These are phyloP conservation scores for Malacoraja senta DNA, from an alignment of 2,797 vertebrate genomes.

Conservation along the genomic window DNA sequence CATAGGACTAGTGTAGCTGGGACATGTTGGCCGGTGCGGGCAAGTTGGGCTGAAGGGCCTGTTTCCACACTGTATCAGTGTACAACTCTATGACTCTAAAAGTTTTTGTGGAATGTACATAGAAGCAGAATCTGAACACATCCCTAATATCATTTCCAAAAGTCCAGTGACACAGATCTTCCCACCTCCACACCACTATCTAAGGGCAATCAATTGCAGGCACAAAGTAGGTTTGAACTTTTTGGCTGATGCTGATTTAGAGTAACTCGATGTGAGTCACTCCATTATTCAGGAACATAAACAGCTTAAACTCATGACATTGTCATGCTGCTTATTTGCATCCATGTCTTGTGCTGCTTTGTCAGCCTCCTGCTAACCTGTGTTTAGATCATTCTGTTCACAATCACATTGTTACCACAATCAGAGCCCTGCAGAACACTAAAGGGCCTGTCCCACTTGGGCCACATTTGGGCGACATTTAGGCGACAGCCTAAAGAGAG, in stretches of 20 bases:
- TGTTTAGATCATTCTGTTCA: not conserved
- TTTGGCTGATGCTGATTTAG: not conserved
- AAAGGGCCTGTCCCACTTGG: too few relatives aligned
- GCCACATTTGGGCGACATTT: too few relatives aligned
- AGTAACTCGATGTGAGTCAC: not conserved
- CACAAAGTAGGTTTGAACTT: not conserved
- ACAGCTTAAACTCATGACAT: slow-evolving; percentile 9
- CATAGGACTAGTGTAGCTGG: too few relatives aligned
- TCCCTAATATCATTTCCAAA: too few relatives aligned
- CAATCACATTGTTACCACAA: not conserved
- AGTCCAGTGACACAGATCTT: too few relatives aligned
- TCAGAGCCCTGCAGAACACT: not conserved
- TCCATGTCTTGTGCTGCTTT: not conserved
- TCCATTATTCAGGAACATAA: not conserved
- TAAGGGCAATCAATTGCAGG: not conserved
- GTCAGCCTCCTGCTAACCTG: slow-evolving; percentile 12
- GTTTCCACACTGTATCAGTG: too few relatives aligned
- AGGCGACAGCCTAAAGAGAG: too few relatives aligned
- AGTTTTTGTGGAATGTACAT: too few relatives aligned
- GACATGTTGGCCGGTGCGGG: too few relatives aligned
- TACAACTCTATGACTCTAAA: too few relatives aligned
- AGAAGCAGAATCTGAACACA: not conserved
- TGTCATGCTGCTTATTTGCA: not conserved
- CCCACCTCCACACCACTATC: not conserved
- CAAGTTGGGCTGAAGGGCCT: too few relatives aligned